Evolutionary conservation across 1,140 invertebrate genomes (phyloP), one percentile per base, ranked within the genome.

Genomic region (Trichonephila clavata): DNA sequence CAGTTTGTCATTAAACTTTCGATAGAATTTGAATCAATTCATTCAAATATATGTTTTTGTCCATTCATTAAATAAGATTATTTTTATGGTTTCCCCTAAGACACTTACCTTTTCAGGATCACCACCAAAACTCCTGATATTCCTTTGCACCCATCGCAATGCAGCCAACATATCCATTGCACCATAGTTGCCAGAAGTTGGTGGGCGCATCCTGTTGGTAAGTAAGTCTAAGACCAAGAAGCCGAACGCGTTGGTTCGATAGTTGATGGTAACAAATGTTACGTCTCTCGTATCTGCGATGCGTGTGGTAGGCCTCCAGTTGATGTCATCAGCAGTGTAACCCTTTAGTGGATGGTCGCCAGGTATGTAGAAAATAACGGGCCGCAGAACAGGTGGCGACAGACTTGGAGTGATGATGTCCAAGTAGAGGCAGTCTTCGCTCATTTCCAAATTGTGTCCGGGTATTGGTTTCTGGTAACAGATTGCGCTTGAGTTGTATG

Each of bases 101-200:
- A 50, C 50, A 50, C 21, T 81, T 94, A 95, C 94, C 68, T 90
- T 91, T 10, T 94, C 68, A 8, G 97, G 96, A 95, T 98, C 97
- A 0, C 98, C 98, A 1, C 98, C 98, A 95, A 98, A 98, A 95
- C 98, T 96, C 81, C 97, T 96, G 63, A 98, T 98, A 93, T 96
- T 96, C 80, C 97, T 96, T 77, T 98, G 96, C 0, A 98, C 97
- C 98, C 98, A 99, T 86, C 97, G 96, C 1, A 99, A 96, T 1
- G 97, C 98, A 3, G 97, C 96, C 10, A 98, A 95, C 24, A 98
- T 97, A 95, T 99, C 98, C 7, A 97, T 97, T 0, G 98, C 96
- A 0, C 97, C 98, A 95, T 98, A 98, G 95, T 98, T 98, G n/a
- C 98, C 98, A 0, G 98, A 98, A 1, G 97, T 97, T 10, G 96